A percentile compares a stretch with the other conserved stretches of the same genome.
Evolutionary conservation across 2,797 vertebrate species (phyloP).

Genomic region (Cuculus canorus): DNA sequence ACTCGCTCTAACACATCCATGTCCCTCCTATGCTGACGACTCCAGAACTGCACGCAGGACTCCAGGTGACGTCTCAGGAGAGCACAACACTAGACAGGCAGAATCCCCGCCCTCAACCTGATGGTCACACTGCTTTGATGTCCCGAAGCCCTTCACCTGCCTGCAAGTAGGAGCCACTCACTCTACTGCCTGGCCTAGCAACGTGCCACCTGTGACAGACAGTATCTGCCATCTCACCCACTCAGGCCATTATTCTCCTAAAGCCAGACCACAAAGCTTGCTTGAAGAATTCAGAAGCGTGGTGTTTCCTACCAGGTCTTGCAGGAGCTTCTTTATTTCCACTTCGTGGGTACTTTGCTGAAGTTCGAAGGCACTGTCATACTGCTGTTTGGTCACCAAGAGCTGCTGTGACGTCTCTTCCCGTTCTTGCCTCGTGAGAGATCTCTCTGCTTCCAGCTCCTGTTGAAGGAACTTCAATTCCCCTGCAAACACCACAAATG

Average conservation of each 20-base stretch:
- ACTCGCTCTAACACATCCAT: no score
- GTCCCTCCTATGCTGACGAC: no score
- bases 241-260: background rate
- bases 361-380: slow-evolving; percentile 15
- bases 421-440: slow-evolving; percentile 67
- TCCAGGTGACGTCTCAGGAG: no score
- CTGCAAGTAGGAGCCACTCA: background rate
- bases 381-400: slow-evolving; percentile 49
- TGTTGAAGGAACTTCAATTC: slow-evolving; percentile 82
- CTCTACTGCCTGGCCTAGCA: background rate
- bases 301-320: slow-evolving; percentile 66
- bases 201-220: accelerated
- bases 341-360: slow-evolving; percentile 52
- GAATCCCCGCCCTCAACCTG: no score
- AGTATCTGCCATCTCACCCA: background rate
- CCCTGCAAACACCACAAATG: slow-evolving; percentile 63
- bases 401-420: slow-evolving; percentile 60
- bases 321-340: slow-evolving; percentile 65
- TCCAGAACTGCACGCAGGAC: no score
- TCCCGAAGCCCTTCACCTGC: background rate
- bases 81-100: no score
- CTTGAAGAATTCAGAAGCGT: background rate
- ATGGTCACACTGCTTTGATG: no score
- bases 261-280: background rate
- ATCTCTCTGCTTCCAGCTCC: slow-evolving; percentile 77